Evolutionary conservation across 2,113 vertebrate genomes (phyloP).

Genomic region (Prionailurus viverrinus): DNA sequence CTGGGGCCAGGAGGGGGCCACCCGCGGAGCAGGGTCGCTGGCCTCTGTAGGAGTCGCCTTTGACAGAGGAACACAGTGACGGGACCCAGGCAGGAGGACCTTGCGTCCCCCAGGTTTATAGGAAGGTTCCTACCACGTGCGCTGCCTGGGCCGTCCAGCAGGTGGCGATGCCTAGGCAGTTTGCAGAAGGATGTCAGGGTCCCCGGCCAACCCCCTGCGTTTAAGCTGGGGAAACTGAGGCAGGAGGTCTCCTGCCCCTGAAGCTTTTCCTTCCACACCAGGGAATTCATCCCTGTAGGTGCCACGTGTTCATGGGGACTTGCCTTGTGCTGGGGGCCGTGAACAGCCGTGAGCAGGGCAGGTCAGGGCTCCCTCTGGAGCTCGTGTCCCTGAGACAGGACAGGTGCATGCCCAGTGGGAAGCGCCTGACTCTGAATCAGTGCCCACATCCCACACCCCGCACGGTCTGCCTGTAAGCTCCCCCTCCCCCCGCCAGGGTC

Average conservation of each 20-base stretch:
- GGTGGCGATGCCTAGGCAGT: not conserved
- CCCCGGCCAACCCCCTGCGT: rapidly evolving
- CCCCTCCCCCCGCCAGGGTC: not conserved
- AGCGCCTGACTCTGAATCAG: not conserved
- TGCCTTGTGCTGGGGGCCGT: not conserved
- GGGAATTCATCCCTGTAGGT: not conserved
- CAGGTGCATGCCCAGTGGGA: rapidly evolving
- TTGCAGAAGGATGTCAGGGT: not conserved
- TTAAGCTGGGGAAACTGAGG: not conserved
- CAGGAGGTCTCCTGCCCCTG: not conserved
- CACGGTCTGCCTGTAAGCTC: rapidly evolving
- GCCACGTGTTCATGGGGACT: not conserved
- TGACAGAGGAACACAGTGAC: not conserved
- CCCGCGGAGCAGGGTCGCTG: rapidly evolving
- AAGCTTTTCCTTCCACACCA: not conserved
- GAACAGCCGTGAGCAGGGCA: not conserved
- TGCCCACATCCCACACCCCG: not conserved
- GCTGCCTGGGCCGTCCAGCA: not conserved
- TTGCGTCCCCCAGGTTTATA: rapidly evolving
- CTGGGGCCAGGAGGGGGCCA: rapidly evolving
- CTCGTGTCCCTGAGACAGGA: rapidly evolving
- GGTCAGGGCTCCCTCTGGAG: not conserved
- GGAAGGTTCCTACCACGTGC: not conserved
- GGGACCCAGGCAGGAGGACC: rapidly evolving
- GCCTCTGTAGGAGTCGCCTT: rapidly evolving